These are phyloP conservation scores for Dryobates pubescens DNA, from an alignment of 2,797 vertebrate genomes.

Conservation along the genomic window DNA sequence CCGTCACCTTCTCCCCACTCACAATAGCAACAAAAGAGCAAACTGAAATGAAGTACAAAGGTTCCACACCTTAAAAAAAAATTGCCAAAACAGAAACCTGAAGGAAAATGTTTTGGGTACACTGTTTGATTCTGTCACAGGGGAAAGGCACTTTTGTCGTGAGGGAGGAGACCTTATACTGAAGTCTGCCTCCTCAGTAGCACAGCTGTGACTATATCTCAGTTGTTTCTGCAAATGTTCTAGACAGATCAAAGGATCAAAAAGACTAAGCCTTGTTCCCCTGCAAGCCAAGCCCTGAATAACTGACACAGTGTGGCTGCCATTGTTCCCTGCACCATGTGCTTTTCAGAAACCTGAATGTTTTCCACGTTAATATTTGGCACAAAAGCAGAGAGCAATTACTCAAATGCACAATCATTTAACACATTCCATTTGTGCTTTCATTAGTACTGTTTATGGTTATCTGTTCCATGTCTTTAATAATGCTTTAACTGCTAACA, in stretches of 20 bases:
- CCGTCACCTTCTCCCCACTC: not conserved
- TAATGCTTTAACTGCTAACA: conserved; percentile 6
- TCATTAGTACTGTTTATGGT: conserved; percentile 15
- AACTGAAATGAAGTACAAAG: not conserved
- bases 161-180: not conserved
- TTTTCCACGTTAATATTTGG: not conserved
- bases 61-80: not conserved
- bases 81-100: not conserved
- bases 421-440: not conserved
- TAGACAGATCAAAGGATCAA: not conserved
- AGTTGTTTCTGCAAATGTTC: not conserved
- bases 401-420: conserved; percentile 31
- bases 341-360: not conserved
- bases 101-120: not conserved
- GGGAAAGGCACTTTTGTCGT: too few species aligned
- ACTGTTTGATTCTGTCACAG: not conserved
- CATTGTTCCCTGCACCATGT: not conserved
- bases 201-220: not conserved
- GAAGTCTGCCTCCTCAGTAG: not conserved
- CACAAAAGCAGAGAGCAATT: not conserved
- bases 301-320: fast-evolving
- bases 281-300: not conserved
- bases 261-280: not conserved
- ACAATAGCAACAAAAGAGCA: not conserved
- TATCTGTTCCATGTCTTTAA: conserved; percentile 3